Percentiles rank a stretch among this genome's conserved stretches.
phyloP scores from a whole-genome alignment of 2,113 vertebrate genomes.

The Rhodinocichla rosea region DNA sequence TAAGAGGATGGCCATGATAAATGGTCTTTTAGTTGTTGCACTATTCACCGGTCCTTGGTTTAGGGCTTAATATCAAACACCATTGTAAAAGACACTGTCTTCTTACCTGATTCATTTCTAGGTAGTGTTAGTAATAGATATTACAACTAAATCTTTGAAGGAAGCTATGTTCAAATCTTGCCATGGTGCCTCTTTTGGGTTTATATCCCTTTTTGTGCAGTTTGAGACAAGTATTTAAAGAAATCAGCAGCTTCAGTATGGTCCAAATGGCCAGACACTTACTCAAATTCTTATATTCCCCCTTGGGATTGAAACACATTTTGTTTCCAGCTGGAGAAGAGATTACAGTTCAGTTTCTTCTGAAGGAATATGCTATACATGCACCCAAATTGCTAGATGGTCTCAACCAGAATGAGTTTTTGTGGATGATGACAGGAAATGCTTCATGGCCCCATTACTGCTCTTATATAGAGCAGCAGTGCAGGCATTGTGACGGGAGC shows the following conservation, averaged over 20 bases:
- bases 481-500: rapidly evolving
- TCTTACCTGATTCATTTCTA: neutral
- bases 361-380: neutral
- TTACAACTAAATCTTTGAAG: neutral
- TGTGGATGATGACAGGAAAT: neutral
- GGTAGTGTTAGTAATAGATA: neutral
- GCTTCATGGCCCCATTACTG: neutral
- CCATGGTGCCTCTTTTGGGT: neutral
- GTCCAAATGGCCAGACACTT: rapidly evolving
- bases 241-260: neutral
- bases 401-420: neutral
- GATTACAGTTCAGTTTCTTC: neutral
- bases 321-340: neutral
- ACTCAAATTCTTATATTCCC: neutral
- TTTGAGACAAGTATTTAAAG: neutral
- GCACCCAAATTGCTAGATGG: neutral
- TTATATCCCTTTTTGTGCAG: neutral
- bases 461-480: neutral
- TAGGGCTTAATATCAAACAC: neutral
- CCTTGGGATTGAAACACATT: neutral
- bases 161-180: neutral
- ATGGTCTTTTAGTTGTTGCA: neutral
- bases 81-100: neutral
- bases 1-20: neutral
- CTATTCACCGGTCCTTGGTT: neutral